These are phyloP conservation scores for Naja naja DNA, from an alignment of 2,113 vertebrate species.

Conservation along the genomic window DNA sequence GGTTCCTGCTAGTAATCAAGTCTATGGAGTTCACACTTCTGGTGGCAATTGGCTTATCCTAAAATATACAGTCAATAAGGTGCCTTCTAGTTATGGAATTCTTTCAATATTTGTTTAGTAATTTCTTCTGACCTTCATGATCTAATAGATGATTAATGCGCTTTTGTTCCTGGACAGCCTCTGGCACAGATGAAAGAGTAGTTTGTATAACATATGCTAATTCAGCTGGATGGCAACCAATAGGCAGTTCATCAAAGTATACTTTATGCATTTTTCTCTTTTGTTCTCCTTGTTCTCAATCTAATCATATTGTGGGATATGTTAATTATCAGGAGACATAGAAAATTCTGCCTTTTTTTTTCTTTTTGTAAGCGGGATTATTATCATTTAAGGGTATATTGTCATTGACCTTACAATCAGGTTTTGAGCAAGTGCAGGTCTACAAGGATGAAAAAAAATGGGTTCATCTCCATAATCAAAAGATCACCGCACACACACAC, in stretches of 20 bases:
- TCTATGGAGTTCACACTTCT: background rate
- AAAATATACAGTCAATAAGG: background rate
- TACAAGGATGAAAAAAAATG: background rate
- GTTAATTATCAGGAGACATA: background rate
- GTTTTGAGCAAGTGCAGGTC: background rate
- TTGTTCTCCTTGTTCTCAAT: background rate
- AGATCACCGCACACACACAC: too few species aligned
- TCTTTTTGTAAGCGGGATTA: background rate
- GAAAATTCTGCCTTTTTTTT: background rate
- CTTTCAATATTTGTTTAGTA: background rate
- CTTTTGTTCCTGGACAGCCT: conserved; percentile 1
- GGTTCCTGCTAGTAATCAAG: background rate
- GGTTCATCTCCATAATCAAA: background rate
- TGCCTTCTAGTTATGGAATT: background rate
- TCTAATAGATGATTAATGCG: conserved; percentile 2
- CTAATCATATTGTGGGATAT: background rate
- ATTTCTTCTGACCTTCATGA: conserved; percentile 12
- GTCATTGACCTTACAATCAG: background rate
- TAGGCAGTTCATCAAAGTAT: background rate
- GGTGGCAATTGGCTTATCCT: background rate
- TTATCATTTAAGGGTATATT: background rate
- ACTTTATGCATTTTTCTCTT: background rate
- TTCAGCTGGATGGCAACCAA: conserved; percentile 16
- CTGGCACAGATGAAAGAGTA: conserved; percentile 7
- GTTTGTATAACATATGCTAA: conserved; percentile 22